Evolutionary conservation across 2,888 invertebrate genomes (phyloP).

Genomic region (Athalia rosae): DNA sequence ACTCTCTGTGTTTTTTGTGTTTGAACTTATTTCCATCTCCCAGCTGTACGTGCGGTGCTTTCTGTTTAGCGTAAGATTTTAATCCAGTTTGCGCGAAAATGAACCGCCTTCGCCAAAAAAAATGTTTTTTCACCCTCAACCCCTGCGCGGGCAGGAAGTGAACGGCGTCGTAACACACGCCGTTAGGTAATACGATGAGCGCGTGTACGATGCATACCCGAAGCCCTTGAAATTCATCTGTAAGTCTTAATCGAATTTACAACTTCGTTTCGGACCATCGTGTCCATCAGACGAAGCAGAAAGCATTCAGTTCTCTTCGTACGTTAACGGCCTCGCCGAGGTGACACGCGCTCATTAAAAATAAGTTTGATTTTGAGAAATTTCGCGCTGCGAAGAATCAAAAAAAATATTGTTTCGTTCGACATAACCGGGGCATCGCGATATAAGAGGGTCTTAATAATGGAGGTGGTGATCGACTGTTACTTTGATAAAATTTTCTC

Average conservation of each 20-base stretch:
- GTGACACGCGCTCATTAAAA: conserved; percentile 18
- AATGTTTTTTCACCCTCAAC: not conserved
- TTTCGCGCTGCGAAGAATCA: not conserved
- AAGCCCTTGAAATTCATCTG: conserved; percentile 62
- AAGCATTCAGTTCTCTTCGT: conserved; percentile 6
- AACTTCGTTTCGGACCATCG: conserved; percentile 1
- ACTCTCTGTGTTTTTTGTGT: too few relatives aligned
- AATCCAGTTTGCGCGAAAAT: too few relatives aligned
- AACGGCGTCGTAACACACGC: conserved; percentile 36
- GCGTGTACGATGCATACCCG: conserved; percentile 44
- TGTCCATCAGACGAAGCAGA: too few relatives aligned
- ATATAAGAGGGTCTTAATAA: conserved; percentile 63
- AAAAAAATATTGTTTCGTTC: not conserved
- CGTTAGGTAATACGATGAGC: conserved; percentile 42
- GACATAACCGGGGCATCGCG: not conserved
- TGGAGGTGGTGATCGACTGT: conserved; percentile 87
- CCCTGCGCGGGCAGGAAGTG: not conserved
- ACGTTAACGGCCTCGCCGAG: conserved; percentile 5
- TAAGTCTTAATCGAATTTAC: conserved; percentile 65
- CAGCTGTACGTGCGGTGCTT: too few relatives aligned
- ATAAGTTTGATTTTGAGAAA: not conserved
- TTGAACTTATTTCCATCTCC: too few relatives aligned
- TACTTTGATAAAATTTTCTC: conserved; percentile 87
- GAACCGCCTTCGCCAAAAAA: too few relatives aligned
- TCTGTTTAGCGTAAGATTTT: too few relatives aligned